phyloP scores from a whole-genome alignment of 92 coral and sea anemone species.

The Siderastrea siderea region DNA sequence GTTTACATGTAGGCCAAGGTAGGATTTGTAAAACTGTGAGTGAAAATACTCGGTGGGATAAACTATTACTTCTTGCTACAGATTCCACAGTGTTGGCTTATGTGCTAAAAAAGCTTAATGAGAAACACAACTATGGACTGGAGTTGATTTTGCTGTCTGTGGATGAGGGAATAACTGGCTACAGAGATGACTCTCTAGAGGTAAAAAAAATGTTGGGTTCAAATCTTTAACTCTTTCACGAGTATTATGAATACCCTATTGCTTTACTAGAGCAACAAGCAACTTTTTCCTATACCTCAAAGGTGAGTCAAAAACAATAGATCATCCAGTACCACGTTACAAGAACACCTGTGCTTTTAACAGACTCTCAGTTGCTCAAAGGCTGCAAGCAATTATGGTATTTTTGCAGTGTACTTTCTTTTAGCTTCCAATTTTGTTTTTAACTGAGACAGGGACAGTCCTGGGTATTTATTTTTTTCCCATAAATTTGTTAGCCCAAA shows the following conservation, averaged over 20 bases:
- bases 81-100: conserved; percentile 99
- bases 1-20: neutral
- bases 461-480: too few relatives aligned
- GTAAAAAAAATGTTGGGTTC: conserved; percentile 36
- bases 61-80: conserved; percentile 22
- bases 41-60: neutral
- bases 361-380: too few relatives aligned
- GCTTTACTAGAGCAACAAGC: too few relatives aligned
- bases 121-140: conserved; percentile 87
- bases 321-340: too few relatives aligned
- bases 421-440: too few relatives aligned
- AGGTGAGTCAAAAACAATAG: too few relatives aligned
- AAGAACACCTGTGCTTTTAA: too few relatives aligned
- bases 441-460: too few relatives aligned
- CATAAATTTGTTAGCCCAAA: too few relatives aligned
- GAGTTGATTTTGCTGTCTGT: conserved; percentile 88
- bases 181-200: conserved; percentile 98
- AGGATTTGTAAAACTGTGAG: neutral
- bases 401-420: too few relatives aligned
- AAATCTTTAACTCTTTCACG: neutral
- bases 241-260: neutral
- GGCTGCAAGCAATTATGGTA: too few relatives aligned
- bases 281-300: too few relatives aligned
- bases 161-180: conserved; percentile 99
- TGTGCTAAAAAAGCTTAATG: conserved; percentile 89